A percentile compares a stretch with the other conserved stretches of the same genome.
phyloP scores from a whole-genome alignment of 2,113 vertebrate genomes.

The Brachyistius frenatus region DNA sequence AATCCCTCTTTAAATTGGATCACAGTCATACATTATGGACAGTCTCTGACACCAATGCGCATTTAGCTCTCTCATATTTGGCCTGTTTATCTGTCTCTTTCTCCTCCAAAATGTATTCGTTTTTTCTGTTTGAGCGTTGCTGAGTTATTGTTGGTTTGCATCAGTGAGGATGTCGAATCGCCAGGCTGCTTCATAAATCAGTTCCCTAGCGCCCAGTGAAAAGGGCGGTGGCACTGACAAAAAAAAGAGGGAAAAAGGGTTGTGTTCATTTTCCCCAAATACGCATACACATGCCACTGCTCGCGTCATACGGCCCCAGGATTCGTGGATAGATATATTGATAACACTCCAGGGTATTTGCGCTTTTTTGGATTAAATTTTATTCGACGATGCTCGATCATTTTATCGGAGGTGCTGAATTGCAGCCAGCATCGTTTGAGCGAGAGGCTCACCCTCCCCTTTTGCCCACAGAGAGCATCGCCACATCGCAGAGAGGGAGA shows the following conservation, averaged over 20 bases:
- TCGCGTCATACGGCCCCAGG: neutral
- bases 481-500: conserved; percentile 65
- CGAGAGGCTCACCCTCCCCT: conserved; percentile 79
- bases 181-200: conserved; percentile 63
- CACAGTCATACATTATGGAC: too few species aligned
- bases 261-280: conserved; percentile 42
- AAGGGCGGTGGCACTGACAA: conserved; percentile 83
- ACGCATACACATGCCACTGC: neutral
- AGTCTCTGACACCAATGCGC: too few species aligned
- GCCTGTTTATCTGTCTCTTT: conserved; percentile 2
- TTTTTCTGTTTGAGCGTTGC: conserved; percentile 1
- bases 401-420: conserved; percentile 79
- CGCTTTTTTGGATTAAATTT: conserved; percentile 32
- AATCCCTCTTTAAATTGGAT: too few species aligned
- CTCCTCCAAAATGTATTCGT: neutral
- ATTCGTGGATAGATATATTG: neutral
- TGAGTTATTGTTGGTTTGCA: conserved; percentile 42
- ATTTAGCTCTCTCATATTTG: neutral
- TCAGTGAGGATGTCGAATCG: conserved; percentile 32
- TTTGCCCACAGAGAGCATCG: conserved; percentile 75
- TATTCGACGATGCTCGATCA: conserved; percentile 40
- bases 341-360: neutral
- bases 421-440: conserved; percentile 73
- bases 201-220: conserved; percentile 74
- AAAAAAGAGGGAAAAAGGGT: conserved; percentile 44